phyloP scores from a whole-genome alignment of 2,888 invertebrate species.

The Metacarcinus magister region DNA sequence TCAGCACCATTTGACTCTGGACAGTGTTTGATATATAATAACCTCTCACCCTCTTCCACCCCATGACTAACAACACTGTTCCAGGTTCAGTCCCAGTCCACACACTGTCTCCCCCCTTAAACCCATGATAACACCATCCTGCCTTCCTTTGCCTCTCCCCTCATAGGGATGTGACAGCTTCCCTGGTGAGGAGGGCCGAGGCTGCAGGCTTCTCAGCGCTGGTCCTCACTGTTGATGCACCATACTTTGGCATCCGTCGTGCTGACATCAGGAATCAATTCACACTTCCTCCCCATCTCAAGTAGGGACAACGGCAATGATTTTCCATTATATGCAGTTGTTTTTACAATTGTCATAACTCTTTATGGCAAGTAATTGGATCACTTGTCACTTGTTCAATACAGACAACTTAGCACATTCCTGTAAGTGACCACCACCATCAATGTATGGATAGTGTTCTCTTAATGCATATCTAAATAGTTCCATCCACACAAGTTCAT shows the following conservation, averaged over 20 bases:
- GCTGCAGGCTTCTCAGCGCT: conserved; percentile 93
- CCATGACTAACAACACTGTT: too few relatives aligned
- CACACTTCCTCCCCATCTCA: conserved; percentile 91
- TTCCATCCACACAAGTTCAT: too few relatives aligned
- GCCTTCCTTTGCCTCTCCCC: too few relatives aligned
- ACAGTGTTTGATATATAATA: not conserved
- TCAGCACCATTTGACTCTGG: conserved; percentile 83
- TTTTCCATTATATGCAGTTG: not conserved
- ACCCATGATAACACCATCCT: too few relatives aligned
- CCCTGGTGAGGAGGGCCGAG: conserved; percentile 91
- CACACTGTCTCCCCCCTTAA: not conserved
- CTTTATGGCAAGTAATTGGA: too few relatives aligned
- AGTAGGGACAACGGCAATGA: conserved; percentile 85
- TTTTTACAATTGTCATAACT: too few relatives aligned
- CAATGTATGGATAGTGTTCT: too few relatives aligned
- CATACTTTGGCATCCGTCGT: conserved; percentile 92
- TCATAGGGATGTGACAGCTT: conserved; percentile 88
- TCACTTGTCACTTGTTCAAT: too few relatives aligned
- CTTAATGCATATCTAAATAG: not conserved
- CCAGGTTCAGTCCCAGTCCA: not conserved
- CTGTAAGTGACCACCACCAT: too few relatives aligned
- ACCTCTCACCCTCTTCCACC: not conserved
- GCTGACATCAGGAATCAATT: conserved; percentile 94
- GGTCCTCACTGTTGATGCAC: conserved; percentile 95
- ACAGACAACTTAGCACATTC: too few relatives aligned